These are phyloP conservation scores for Lepetodrilus schrolli DNA, from an alignment of 2,888 invertebrate genomes.

Conservation along the genomic window DNA sequence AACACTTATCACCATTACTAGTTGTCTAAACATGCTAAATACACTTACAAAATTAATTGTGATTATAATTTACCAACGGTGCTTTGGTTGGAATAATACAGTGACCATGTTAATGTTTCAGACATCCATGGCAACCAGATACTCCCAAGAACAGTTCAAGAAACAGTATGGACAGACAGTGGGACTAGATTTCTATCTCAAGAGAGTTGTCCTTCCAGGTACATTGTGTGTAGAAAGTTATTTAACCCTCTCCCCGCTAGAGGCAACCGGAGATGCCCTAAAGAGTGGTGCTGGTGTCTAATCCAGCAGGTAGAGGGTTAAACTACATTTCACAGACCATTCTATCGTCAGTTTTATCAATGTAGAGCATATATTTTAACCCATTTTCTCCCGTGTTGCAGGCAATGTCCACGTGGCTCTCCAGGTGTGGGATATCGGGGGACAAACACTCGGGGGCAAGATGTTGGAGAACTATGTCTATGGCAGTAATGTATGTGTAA, in stretches of 20 bases:
- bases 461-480: slow-evolving; percentile 83
- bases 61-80: background rate
- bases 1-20: too few species aligned
- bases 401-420: slow-evolving; percentile 80
- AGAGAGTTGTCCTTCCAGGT: slow-evolving; percentile 80
- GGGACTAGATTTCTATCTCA: slow-evolving; percentile 84
- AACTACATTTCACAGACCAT: too few species aligned
- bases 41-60: background rate
- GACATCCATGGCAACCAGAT: slow-evolving; percentile 81
- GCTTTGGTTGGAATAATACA: too few species aligned
- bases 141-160: slow-evolving; percentile 82
- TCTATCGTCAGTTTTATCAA: too few species aligned
- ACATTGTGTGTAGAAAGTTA: too few species aligned
- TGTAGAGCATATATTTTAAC: too few species aligned
- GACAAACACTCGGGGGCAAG: slow-evolving; percentile 83
- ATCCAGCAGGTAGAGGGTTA: too few species aligned
- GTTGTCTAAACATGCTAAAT: background rate
- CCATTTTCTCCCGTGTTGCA: slow-evolving; percentile 46
- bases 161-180: slow-evolving; percentile 80
- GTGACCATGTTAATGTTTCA: slow-evolving; percentile 74
- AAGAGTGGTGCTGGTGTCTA: too few species aligned
- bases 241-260: too few species aligned
- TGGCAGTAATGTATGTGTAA: slow-evolving; percentile 77
- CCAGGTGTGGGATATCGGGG: slow-evolving; percentile 90
- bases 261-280: too few species aligned